These are phyloP conservation scores for Notodonta dromedarius DNA, from an alignment of 2,888 invertebrate genomes.

Conservation along the genomic window DNA sequence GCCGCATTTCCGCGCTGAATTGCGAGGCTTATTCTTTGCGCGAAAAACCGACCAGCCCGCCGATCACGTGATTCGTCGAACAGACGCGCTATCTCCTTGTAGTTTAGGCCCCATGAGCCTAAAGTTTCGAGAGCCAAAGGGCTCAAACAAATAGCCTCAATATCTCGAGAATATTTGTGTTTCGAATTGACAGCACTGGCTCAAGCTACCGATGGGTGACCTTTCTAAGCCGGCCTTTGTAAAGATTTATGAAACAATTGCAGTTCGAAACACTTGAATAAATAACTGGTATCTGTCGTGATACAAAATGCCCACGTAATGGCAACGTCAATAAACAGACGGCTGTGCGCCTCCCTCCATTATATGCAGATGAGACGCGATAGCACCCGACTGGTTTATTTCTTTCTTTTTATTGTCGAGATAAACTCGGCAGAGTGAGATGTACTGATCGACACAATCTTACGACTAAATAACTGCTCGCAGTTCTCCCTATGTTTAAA, in stretches of 20 bases:
- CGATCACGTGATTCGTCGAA: too few relatives aligned
- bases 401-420: conserved; percentile 33
- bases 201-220: conserved; percentile 7
- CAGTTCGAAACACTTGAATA: conserved; percentile 35
- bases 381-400: conserved; percentile 43
- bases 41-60: too few relatives aligned
- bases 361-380: conserved; percentile 78
- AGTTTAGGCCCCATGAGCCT: too few relatives aligned
- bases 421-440: conserved; percentile 48
- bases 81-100: too few relatives aligned
- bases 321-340: conserved; percentile 57
- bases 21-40: too few relatives aligned
- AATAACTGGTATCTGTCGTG: conserved; percentile 40
- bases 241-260: conserved; percentile 32
- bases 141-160: too few relatives aligned
- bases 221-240: conserved; percentile 24
- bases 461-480: conserved; percentile 35
- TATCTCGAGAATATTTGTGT: neutral
- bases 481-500: conserved; percentile 23
- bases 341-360: conserved; percentile 66
- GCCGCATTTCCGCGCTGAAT: too few relatives aligned
- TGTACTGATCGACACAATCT: conserved; percentile 47
- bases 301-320: conserved; percentile 62
- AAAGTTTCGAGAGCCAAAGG: too few relatives aligned
- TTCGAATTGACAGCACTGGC: neutral